Percentiles rank a stretch among this genome's conserved stretches.
Conservation (phyloP, 2,888 invertebrate species). For the Strigamia transsilvanica region DNA sequence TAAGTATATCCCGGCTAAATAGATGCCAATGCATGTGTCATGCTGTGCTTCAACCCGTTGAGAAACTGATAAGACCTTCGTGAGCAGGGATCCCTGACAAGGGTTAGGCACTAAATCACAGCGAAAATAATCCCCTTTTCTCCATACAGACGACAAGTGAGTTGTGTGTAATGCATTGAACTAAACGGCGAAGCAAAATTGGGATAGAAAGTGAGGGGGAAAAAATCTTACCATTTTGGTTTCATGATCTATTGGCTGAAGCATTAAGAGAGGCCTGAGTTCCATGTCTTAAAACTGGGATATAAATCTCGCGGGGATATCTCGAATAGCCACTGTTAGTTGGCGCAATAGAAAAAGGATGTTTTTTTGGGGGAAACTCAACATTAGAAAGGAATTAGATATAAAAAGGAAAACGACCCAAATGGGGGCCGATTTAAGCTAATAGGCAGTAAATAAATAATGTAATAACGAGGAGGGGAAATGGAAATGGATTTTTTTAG, state of each 20-base stretch:
- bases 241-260: constrained; percentile 11
- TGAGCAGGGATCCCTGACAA: constrained; percentile 27
- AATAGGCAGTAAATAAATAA: neutral
- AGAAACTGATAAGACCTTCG: constrained; percentile 36
- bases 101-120: constrained; percentile 32
- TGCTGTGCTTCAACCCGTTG: constrained; percentile 34
- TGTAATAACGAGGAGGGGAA: neutral
- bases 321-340: neutral
- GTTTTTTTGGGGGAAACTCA: neutral
- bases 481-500: neutral
- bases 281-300: constrained; percentile 16
- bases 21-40: constrained; percentile 35
- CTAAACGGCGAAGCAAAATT: constrained; percentile 31
- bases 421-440: too few relatives aligned
- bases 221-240: constrained; percentile 22
- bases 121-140: constrained; percentile 42
- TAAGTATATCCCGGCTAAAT: constrained; percentile 23
- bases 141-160: constrained; percentile 8
- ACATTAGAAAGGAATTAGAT: too few relatives aligned
- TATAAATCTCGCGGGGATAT: neutral
- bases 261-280: constrained; percentile 6
- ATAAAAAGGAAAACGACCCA: too few relatives aligned
- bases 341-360: neutral
- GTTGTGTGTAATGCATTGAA: constrained; percentile 31
- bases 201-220: neutral